Conservation (phyloP, 1,140 invertebrate genomes). For the Anadara kagoshimensis region DNA sequence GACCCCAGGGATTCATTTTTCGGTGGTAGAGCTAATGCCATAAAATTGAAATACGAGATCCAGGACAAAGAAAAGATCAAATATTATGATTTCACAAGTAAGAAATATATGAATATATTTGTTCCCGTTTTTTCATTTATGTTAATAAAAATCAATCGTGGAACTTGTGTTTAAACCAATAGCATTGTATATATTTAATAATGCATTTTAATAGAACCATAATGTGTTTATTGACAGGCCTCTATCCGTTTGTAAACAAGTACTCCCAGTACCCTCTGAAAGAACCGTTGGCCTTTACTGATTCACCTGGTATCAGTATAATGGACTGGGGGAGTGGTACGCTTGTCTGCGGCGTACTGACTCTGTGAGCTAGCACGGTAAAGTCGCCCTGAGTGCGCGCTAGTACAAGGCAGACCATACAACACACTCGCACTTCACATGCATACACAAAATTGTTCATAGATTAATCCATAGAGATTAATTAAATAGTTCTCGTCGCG, state of each 20-base stretch:
- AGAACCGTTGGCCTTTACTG: no score
- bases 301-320: no score
- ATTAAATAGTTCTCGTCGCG: no score
- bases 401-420: no score
- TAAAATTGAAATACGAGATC: slow-evolving; percentile 3
- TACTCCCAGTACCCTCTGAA: background rate
- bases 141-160: slow-evolving; percentile 13
- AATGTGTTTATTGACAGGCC: slow-evolving; percentile 7
- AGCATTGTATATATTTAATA: background rate
- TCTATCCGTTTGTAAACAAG: slow-evolving; percentile 7
- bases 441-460: no score
- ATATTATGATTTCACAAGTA: slow-evolving; percentile 3
- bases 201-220: no score
- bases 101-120: background rate
- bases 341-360: no score
- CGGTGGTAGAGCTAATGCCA: slow-evolving; percentile 11
- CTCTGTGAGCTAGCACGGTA: no score
- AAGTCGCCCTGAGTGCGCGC: no score
- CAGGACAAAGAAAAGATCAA: slow-evolving; percentile 6
- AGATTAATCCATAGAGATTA: no score
- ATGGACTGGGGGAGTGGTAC: no score
- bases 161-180: background rate
- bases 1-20: slow-evolving; percentile 4
- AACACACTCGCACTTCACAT: no score
- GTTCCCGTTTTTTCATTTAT: background rate